phyloP scores from a whole-genome alignment of 1,140 invertebrate species.

The Brachionus manjavacas region DNA sequence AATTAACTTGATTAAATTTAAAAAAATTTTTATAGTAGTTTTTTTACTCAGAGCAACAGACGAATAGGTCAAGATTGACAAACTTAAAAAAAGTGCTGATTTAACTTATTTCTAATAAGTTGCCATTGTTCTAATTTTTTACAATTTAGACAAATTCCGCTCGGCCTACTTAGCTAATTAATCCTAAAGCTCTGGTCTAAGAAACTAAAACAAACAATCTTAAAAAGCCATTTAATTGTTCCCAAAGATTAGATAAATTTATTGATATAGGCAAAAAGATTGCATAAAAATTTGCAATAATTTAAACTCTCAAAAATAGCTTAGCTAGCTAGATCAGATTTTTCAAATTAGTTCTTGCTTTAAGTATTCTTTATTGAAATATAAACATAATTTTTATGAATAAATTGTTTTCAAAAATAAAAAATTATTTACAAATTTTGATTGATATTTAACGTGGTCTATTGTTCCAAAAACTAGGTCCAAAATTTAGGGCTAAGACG shows the following conservation, averaged over 20 bases:
- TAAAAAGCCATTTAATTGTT: not conserved
- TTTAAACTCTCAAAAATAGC: not conserved
- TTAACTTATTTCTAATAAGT: not conserved
- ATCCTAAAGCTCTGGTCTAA: not conserved
- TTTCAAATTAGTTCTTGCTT: not conserved
- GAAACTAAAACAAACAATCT: not conserved
- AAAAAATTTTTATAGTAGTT: not conserved
- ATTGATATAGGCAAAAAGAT: not conserved
- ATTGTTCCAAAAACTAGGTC: not conserved
- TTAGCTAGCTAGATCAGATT: not conserved
- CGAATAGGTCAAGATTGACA: not conserved
- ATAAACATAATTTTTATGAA: conserved; percentile 15
- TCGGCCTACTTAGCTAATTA: not conserved
- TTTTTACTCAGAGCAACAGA: not conserved
- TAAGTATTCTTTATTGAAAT: not conserved
- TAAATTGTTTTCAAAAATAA: not conserved
- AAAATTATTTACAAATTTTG: not conserved
- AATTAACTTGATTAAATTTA: too few species aligned
- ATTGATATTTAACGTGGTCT: not conserved
- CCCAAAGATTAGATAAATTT: not conserved
- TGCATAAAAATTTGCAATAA: not conserved
- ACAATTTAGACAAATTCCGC: not conserved
- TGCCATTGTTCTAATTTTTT: not conserved
- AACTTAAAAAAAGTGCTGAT: not conserved
- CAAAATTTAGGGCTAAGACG: not conserved